Base-by-base conservation (phyloP, 1,140 invertebrate species). In the Galleria mellonella region DNA sequence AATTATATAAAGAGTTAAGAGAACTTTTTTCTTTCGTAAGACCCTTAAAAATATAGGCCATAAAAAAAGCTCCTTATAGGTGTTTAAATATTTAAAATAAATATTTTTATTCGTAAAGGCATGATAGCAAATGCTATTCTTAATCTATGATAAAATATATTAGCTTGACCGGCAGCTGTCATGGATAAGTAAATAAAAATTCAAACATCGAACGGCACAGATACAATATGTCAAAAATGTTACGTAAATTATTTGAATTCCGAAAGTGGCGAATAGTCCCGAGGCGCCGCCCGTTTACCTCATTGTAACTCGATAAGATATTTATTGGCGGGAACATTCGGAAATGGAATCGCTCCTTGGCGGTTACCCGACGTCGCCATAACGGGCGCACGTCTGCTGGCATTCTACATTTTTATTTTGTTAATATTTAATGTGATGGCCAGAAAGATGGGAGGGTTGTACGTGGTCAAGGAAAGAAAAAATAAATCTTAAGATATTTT, bases 371-470 rank as follows among this genome's bases (percentile, higher is more conserved):
- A 56, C 64, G 62, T 70, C 68, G 72, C 66, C 63, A 59, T 72
- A 68, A 72, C 68, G 49, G 33, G 59, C 52, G 42, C 66, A 61
- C 69, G 76, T 74, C 65, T 68, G 57, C 48, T 47, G 52, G 50
- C 59, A 72, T 81, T 79, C 64, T 76, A 73, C 75, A 84, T 79
- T 79, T 82, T 82, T 82, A 84, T 84, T 79, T 83, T 78, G 77
- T 84, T 70, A 82, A 84, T 84, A 82, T 82, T 84, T 84, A 84
- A 84, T 79, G 74, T 66, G 77, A 75, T 70, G 63, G 58, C 62
- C 59, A 54, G 53, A 55, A 55, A 58, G 45, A 46, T 56, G 53
- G 4, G 37, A 17, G 28, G 36, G 28, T 41, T 44, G 45, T 59
- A 66, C 57, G 55, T 9, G 36, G 36, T 17, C 11, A 17, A 6